These are phyloP conservation scores for Rugalucina vietnamica DNA, from an alignment of 2,888 invertebrate species.

Conservation along the genomic window DNA sequence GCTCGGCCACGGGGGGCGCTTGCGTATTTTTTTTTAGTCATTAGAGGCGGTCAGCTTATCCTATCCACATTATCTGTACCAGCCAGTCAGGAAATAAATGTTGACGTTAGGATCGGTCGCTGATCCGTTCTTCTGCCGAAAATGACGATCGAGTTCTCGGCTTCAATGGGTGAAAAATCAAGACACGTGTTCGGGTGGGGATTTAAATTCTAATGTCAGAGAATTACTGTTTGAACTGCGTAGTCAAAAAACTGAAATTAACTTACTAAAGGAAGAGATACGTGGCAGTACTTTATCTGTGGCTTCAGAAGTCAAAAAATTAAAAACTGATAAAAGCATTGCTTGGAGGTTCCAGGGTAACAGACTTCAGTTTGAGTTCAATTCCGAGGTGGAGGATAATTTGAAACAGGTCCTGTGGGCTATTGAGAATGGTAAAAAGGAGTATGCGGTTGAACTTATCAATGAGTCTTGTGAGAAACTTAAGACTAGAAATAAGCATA, in stretches of 20 bases:
- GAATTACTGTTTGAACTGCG: background rate
- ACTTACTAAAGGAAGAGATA: slow-evolving; percentile 9
- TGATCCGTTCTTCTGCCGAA: no score
- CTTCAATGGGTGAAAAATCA: no score
- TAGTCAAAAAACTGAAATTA: slow-evolving; percentile 1
- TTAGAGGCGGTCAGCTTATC: no score
- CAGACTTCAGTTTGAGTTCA: slow-evolving; percentile 1
- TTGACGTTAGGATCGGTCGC: no score
- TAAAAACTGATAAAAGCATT: background rate
- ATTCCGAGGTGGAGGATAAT: background rate
- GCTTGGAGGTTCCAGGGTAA: slow-evolving; percentile 8
- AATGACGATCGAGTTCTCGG: no score
- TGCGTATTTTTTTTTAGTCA: no score
- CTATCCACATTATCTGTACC: no score
- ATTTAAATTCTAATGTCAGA: background rate
- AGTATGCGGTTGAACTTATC: background rate
- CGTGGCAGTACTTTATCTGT: background rate
- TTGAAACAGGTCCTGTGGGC: slow-evolving; percentile 11
- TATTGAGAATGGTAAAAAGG: background rate
- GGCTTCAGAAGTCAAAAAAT: background rate
- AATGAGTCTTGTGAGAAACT: background rate
- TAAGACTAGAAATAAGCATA: slow-evolving; percentile 3
- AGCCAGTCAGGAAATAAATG: no score
- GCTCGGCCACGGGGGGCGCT: no score
- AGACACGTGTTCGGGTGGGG: no score